Base-by-base conservation (phyloP, 92 coral and sea anemone species). In the Scolanthus callimorphus region DNA sequence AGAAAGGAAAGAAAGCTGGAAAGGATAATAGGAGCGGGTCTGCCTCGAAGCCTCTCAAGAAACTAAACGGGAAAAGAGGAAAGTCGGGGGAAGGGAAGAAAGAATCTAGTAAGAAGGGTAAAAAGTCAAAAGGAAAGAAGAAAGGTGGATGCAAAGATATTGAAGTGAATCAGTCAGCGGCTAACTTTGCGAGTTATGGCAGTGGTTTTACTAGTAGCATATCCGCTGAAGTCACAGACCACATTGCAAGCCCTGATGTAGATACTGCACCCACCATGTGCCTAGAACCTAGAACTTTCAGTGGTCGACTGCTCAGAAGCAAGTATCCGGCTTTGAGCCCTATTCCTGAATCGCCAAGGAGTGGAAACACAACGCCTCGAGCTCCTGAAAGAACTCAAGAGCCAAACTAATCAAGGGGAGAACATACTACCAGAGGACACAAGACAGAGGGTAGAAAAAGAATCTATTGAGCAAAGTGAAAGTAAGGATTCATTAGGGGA, bases 331-430 rank as follows among this genome's bases (percentile, higher is more conserved):
- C 46, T 6, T 69, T 88, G 21, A 88, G 94, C 67, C 99, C 99
- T 0, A 84, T 84, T 27, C 90, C 90, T 27, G 99, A 94, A 54
- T 78, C 88, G 13, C 91, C 99, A 4, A 34, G n/a, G n/a, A n/a
- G n/a, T n/a, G n/a, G n/a, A n/a, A n/a, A n/a, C n/a, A n/a, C 10
- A 9, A 38, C 45, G 9, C 45, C n/a, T 9, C n/a, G 10, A n/a
- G 9, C 45, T 38, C 45, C 45, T 9, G 45, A 38, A 38, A n/a
- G n/a, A n/a, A 38, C 9, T 9, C 45, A 9, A 38, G 45, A 38
- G 45, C n/a, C 45, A n/a, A 38, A 38, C 10, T 9, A 38, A 9
- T 38, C 45, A 9, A 9, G 10, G 9, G 45, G 45, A 9, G 45
- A 38, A n/a, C 9, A 9, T 9, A 9, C 45, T n/a, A 38, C n/a